phyloP scores from a whole-genome alignment of 2,113 vertebrate genomes.

The Stigmatopora nigra region DNA sequence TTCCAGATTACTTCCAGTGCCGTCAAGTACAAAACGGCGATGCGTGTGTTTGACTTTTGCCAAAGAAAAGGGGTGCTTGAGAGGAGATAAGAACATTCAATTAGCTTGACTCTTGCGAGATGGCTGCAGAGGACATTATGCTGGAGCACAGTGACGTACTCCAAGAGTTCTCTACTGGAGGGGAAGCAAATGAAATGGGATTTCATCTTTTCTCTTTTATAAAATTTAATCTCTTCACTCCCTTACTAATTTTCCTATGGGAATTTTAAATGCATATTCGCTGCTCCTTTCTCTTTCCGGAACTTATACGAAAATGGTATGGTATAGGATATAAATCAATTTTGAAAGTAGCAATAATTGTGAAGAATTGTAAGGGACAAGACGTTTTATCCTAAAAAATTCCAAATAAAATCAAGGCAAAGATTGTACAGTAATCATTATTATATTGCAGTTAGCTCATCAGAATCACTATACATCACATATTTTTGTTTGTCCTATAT shows the following conservation, averaged over 20 bases:
- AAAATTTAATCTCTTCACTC: conserved; percentile 34
- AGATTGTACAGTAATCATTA: no score
- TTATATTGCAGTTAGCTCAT: no score
- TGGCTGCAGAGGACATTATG: conserved; percentile 22
- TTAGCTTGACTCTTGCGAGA: conserved; percentile 38
- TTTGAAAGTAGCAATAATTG: not conserved
- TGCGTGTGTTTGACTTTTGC: conserved; percentile 32
- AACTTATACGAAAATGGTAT: not conserved
- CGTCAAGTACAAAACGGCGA: conserved; percentile 12
- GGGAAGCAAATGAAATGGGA: conserved; percentile 26
- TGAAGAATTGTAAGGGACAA: not conserved
- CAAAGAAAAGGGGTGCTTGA: conserved; percentile 26
- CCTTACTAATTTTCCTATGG: conserved; percentile 23
- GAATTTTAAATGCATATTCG: conserved; percentile 29
- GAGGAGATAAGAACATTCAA: conserved; percentile 62
- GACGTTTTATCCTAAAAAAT: no score
- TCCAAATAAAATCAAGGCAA: no score
- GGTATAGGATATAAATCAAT: not conserved
- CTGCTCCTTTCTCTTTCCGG: not conserved
- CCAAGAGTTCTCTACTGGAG: conserved; percentile 32
- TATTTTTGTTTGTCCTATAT: no score
- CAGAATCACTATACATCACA: no score
- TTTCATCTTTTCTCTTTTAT: conserved; percentile 37
- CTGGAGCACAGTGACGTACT: conserved; percentile 32
- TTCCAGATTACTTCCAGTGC: conserved; percentile 16